Evolutionary conservation across 2,113 vertebrate species (phyloP), one percentile per base, ranked within the genome.

Genomic region (Albula glossodonta): DNA sequence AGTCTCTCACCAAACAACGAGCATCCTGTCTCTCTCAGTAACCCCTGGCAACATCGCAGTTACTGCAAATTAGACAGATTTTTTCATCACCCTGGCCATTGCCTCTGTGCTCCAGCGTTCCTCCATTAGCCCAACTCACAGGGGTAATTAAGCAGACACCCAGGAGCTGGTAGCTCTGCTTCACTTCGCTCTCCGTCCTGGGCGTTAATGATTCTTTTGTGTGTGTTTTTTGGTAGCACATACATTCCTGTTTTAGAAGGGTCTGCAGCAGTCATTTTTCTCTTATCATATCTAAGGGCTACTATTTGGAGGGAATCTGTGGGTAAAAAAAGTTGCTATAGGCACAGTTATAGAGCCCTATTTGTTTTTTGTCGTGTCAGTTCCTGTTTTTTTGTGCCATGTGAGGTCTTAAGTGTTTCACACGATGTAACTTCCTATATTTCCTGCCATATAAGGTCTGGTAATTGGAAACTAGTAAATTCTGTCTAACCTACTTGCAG

Each of bases 1-100:
- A 17, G 41, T 17, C 78, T 15, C 78, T 19, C 41, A 50, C 10
- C 78, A 79, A 17, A n/a, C 12, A n/a, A 12, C 63, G 11, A 63
- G 56, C 82, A 63, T 0, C 52, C 15, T 52, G 51, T 25, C 6
- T 56, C 78, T 81, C 78, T 31, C 52, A 7, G n/a, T 63, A 53
- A 60, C n/a, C 17, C 66, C n/a, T 25, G 48, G 60, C 9, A 82
- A 82, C 50, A 82, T n/a, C 51, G 31, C 80, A 86, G 74, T 86
- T 86, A 86, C 41, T 17, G 50, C 60, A 50, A 66, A 66, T 81
- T 82, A 7, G 19, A 31, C 56, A 66, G 56, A 63, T 50, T 50
- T 63, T 63, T 78, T 51, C 5, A 22, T 70, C 57, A 70, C 41
- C n/a, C 7, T 19, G 41, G 25, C 70, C 41, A 78, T 86, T 82